phyloP scores from a whole-genome alignment of 2,113 vertebrate genomes.

The Menidia beryllina region DNA sequence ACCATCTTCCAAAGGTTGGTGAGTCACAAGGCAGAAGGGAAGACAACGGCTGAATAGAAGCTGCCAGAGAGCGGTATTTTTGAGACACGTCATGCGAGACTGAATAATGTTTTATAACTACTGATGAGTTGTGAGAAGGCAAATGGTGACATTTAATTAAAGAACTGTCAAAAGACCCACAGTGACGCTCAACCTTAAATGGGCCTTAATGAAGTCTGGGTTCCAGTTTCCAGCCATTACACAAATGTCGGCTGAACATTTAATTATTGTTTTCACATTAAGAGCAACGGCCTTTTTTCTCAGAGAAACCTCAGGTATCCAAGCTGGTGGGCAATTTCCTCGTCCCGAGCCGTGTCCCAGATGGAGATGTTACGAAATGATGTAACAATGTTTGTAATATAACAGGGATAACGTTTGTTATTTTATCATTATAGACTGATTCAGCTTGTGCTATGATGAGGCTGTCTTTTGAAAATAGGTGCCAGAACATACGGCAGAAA shows the following conservation, averaged over 20 bases:
- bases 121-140: not conserved
- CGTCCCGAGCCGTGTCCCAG: not conserved
- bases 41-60: slow-evolving; percentile 6
- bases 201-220: slow-evolving; percentile 11
- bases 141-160: slow-evolving; percentile 1
- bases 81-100: not conserved
- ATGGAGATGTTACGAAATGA: not conserved
- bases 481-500: not conserved
- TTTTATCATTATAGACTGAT: slow-evolving; percentile 4
- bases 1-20: slow-evolving; percentile 20
- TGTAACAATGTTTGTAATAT: not conserved
- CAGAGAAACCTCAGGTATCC: slow-evolving; percentile 17
- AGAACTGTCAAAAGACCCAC: not conserved
- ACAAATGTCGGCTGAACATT: slow-evolving; percentile 57
- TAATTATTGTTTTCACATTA: slow-evolving; percentile 16
- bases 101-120: slow-evolving; percentile 1
- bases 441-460: not conserved
- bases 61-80: not conserved
- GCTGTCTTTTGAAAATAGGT: not conserved
- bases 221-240: slow-evolving; percentile 31
- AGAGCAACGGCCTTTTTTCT: not conserved
- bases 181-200: not conserved
- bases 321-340: slow-evolving; percentile 31
- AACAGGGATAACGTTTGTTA: not conserved
- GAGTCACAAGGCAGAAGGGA: slow-evolving; percentile 38